Conservation (phyloP, 2,888 invertebrate species). For the Apeira syringaria region DNA sequence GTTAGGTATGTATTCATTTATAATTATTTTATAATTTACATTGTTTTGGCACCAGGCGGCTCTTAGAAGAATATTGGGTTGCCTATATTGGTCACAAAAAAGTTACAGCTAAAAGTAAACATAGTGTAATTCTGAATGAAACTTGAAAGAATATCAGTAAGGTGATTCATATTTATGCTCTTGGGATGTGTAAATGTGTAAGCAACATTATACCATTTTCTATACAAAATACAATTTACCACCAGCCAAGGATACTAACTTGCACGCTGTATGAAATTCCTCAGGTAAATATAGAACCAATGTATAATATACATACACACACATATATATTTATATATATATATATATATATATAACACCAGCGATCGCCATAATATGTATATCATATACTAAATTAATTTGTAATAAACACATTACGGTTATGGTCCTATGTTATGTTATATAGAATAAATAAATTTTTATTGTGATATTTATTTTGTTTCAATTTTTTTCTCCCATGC, state of each 20-base stretch:
- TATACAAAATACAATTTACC: constrained; percentile 1
- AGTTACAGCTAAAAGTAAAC: not conserved
- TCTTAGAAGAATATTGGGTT: constrained; percentile 5
- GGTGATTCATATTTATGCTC: constrained; percentile 1
- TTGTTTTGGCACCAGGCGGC: constrained; percentile 4
- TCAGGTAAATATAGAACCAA: no score
- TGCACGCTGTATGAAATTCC: constrained; percentile 2
- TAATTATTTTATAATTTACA: constrained; percentile 4
- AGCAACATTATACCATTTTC: constrained; percentile 3
- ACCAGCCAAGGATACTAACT: constrained; percentile 6
- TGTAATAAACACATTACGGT: constrained; percentile 69
- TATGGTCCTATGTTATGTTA: constrained; percentile 80
- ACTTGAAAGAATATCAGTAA: not conserved
- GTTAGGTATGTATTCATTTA: constrained; percentile 3
- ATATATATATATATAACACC: no score
- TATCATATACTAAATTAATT: no score
- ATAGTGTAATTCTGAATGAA: not conserved
- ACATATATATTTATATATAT: no score
- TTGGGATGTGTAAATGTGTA: constrained; percentile 1
- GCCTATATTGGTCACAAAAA: not conserved
- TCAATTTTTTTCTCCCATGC: no score
- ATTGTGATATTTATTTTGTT: constrained; percentile 69
- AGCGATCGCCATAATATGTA: constrained; percentile 41
- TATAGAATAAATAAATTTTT: constrained; percentile 79
- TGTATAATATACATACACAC: no score